Percentiles rank a stretch among this genome's conserved stretches.
Evolutionary conservation across 2,888 invertebrate species (phyloP).

Genomic region (Ochropleura plecta): DNA sequence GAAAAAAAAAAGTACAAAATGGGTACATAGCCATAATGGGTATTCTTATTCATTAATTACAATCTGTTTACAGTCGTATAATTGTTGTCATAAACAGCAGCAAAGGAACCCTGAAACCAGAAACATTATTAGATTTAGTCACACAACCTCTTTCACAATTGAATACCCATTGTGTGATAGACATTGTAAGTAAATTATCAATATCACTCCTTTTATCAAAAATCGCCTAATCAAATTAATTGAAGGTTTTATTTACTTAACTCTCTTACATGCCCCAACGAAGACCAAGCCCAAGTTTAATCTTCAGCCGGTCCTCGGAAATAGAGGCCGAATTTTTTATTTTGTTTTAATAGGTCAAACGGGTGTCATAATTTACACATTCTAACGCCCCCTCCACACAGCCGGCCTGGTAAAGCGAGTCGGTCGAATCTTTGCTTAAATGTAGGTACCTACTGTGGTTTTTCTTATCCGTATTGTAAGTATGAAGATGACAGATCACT

Average conservation of each 20-base stretch:
- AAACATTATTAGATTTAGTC: not conserved
- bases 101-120: not conserved
- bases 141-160: not conserved
- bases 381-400: slow-evolving; percentile 19
- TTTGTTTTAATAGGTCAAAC: slow-evolving; percentile 37
- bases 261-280: not conserved
- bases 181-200: not conserved
- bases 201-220: not conserved
- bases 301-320: slow-evolving; percentile 1
- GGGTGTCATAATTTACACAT: slow-evolving; percentile 44
- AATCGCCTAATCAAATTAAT: not conserved
- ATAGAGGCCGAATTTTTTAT: slow-evolving; percentile 22
- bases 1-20: no score
- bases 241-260: slow-evolving; percentile 6
- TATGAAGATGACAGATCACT: not conserved
- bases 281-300: slow-evolving; percentile 1
- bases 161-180: not conserved
- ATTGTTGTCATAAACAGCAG: slow-evolving; percentile 1
- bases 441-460: not conserved
- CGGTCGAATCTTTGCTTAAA: not conserved
- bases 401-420: not conserved
- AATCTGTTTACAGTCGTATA: no score
- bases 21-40: no score
- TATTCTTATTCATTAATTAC: no score
- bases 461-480: not conserved